Percentiles rank a stretch among this genome's conserved stretches.
phyloP scores from a whole-genome alignment of 2,888 invertebrate species.

The Carpatolechia fugitivella region DNA sequence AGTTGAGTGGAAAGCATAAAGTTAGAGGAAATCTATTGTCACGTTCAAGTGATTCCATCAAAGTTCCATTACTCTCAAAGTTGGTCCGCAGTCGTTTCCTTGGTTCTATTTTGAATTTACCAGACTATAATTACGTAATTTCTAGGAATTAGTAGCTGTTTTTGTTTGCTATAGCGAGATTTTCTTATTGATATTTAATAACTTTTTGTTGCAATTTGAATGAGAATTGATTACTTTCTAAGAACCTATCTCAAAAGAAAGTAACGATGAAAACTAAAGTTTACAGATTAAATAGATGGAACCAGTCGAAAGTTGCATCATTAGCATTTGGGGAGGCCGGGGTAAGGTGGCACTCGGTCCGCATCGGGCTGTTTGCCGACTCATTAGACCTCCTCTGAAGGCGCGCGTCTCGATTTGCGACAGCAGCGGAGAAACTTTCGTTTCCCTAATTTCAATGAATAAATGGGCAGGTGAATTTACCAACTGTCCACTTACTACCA shows the following conservation, averaged over 20 bases:
- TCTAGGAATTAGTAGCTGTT: too few species aligned
- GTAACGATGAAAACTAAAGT: background rate
- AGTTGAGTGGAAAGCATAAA: background rate
- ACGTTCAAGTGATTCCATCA: background rate
- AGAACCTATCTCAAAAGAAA: background rate
- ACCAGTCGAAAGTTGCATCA: constrained; percentile 8
- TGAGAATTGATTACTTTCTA: background rate
- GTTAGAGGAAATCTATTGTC: background rate
- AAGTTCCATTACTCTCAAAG: background rate
- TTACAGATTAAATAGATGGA: background rate
- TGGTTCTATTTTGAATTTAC: background rate
- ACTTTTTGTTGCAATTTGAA: too few species aligned
- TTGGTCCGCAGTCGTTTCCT: background rate
- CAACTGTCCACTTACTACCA: too few species aligned
- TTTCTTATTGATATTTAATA: too few species aligned
- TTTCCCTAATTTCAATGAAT: too few species aligned
- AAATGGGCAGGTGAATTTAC: too few species aligned
- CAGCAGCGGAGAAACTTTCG: too few species aligned
- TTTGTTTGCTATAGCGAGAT: too few species aligned
- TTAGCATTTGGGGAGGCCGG: constrained; percentile 26
- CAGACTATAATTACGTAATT: too few species aligned
- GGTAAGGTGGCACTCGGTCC: constrained; percentile 34
- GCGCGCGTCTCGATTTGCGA: background rate
- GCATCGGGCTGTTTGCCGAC: constrained; percentile 27
- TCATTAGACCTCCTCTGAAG: constrained; percentile 14